Conservation (phyloP, 2,797 vertebrate genomes). For the Lepus townsendii region DNA sequence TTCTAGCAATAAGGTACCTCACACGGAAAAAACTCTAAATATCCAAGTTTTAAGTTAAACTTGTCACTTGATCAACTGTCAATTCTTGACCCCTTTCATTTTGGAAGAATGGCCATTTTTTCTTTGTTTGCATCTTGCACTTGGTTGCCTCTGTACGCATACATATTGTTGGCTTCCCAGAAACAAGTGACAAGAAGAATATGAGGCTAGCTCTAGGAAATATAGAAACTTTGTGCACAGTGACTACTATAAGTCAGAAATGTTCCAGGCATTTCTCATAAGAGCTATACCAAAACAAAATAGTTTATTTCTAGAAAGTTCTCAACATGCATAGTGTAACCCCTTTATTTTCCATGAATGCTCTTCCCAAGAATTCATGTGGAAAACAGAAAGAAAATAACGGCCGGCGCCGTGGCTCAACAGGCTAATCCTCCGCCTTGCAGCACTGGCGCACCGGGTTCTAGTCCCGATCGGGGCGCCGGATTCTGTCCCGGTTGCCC, state of each 20-base stretch:
- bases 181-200: conserved; percentile 33
- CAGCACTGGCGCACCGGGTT: too few species aligned
- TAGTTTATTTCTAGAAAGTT: conserved; percentile 32
- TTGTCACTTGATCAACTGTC: not conserved
- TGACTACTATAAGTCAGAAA: conserved; percentile 28
- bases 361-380: not conserved
- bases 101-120: not conserved
- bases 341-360: not conserved
- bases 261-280: not conserved
- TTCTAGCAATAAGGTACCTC: not conserved
- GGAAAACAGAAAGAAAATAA: not conserved
- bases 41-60: not conserved
- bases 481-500: too few species aligned
- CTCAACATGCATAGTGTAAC: not conserved
- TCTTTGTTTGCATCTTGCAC: not conserved
- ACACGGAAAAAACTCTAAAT: not conserved
- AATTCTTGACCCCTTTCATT: not conserved
- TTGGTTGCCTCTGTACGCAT: not conserved
- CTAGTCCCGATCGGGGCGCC: too few species aligned
- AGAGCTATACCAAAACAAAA: conserved; percentile 45
- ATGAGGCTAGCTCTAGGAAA: not conserved
- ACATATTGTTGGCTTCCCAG: conserved; percentile 15
- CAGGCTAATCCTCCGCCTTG: too few species aligned
- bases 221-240: not conserved
- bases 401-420: too few species aligned